Conservation (phyloP, 2,113 vertebrate species). For the Acrocephalus kingi region DNA sequence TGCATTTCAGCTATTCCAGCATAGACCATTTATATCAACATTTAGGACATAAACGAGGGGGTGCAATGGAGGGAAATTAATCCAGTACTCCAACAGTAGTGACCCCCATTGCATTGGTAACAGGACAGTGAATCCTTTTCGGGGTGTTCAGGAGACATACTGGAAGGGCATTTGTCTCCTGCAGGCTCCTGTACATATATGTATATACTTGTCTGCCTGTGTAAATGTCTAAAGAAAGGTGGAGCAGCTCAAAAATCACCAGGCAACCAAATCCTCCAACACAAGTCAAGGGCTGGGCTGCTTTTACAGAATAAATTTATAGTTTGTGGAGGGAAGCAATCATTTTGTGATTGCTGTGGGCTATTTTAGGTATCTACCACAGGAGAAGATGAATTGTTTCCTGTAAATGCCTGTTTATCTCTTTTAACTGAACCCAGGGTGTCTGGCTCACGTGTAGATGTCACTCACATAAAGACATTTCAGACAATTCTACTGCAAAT, state of each 20-base stretch:
- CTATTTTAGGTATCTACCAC: constrained; percentile 17
- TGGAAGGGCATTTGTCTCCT: not conserved
- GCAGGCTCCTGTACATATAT: not conserved
- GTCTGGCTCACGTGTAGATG: constrained; percentile 40
- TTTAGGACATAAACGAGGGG: not conserved
- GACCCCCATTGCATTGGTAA: not conserved
- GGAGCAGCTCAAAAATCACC: not conserved
- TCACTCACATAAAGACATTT: constrained; percentile 39
- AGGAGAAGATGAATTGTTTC: constrained; percentile 58
- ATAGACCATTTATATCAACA: not conserved
- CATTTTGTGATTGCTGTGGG: constrained; percentile 17
- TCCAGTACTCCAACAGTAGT: not conserved
- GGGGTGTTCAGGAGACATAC: not conserved
- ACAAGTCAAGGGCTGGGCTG: not conserved
- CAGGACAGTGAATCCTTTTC: not conserved
- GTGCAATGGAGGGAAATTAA: not conserved
- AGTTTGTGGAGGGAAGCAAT: constrained; percentile 12
- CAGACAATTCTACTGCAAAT: not conserved
- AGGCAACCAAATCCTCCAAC: not conserved
- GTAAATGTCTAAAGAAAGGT: not conserved
- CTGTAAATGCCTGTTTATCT: constrained; percentile 50
- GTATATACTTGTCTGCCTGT: not conserved
- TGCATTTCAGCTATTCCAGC: not conserved
- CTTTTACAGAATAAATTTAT: constrained; percentile 24
- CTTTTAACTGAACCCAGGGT: constrained; percentile 21